These are phyloP conservation scores for Tyto alba DNA, from an alignment of 2,113 vertebrate species.

Conservation along the genomic window DNA sequence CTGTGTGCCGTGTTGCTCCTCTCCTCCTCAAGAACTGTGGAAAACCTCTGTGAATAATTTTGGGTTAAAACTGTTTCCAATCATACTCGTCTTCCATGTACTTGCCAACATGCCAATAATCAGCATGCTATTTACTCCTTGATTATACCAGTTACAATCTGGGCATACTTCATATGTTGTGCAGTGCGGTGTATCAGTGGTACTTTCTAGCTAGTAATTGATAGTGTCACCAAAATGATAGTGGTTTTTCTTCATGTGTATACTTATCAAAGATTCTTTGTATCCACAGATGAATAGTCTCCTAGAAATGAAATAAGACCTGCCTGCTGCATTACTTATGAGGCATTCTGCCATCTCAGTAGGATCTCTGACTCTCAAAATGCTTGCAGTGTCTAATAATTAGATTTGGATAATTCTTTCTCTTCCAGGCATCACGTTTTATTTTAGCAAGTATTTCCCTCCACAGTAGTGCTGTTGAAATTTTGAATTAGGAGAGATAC, in stretches of 20 bases:
- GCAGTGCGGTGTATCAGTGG: not conserved
- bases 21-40: not conserved
- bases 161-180: not conserved
- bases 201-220: not conserved
- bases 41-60: not conserved
- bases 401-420: slow-evolving; percentile 44
- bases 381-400: slow-evolving; percentile 46
- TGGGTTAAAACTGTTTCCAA: not conserved
- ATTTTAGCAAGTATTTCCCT: slow-evolving; percentile 29
- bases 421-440: slow-evolving; percentile 33
- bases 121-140: not conserved
- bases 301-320: slow-evolving; percentile 27
- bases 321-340: slow-evolving; percentile 28
- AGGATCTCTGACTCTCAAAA: slow-evolving; percentile 40
- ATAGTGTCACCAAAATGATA: not conserved
- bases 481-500: not conserved
- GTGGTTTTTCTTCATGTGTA: not conserved
- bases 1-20: rapidly evolving
- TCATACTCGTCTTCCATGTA: not conserved
- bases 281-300: slow-evolving; percentile 16
- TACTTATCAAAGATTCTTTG: slow-evolving; percentile 37
- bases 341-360: slow-evolving; percentile 33
- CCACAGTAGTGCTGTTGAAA: not conserved
- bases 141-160: not conserved
- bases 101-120: not conserved